Base-by-base conservation (phyloP, 2,888 invertebrate species). In the Polylopha cassiicola region DNA sequence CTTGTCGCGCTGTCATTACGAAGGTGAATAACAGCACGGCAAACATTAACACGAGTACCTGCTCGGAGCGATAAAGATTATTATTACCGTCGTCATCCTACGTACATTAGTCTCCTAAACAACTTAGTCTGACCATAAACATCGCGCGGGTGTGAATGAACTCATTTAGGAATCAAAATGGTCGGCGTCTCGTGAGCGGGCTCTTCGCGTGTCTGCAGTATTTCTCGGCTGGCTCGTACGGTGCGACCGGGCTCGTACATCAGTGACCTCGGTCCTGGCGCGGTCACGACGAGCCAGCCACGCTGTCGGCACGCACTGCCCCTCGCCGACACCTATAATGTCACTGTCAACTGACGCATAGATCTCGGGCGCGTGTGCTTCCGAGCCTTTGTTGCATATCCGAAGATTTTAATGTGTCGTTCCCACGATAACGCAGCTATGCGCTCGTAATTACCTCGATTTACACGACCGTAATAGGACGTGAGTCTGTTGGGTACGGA, bases 81-180 rank as follows among this genome's bases (percentile, higher is more conserved):
- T 56, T 57, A 44, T 51, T 43, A 49, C 55, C 50, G 53, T 47
- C 56, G 56, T 64, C 66, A 65, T 67, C 62, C 60, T 60, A 66
- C 62, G 64, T 68, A 65, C 50, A 73, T 73, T 70, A 70, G 59
- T 68, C 67, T 65, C 53, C 52, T 58, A 65, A 67, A 54, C 56
- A 62, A 56, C 53, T 46, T 39, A 57, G 58, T 46, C 43, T 62
- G 75, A 59, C 75, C 74, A 61, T 75, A 75, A 78, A 74, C 74
- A 68, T 67, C 44, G 43, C 32, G 51, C 48, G 50, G 23, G 71
- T 72, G 76, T 76, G 73, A 82, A 81, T 67, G 80, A 81, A 78
- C 82, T 78, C 82, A 73, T 78, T 81, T 78, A 75, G 66, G 66
- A 74, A 70, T 76, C 74, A 60, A 73, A 76, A 78, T 73, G 67